Base-by-base conservation (phyloP, 2,888 invertebrate species). In the Empis livida region DNA sequence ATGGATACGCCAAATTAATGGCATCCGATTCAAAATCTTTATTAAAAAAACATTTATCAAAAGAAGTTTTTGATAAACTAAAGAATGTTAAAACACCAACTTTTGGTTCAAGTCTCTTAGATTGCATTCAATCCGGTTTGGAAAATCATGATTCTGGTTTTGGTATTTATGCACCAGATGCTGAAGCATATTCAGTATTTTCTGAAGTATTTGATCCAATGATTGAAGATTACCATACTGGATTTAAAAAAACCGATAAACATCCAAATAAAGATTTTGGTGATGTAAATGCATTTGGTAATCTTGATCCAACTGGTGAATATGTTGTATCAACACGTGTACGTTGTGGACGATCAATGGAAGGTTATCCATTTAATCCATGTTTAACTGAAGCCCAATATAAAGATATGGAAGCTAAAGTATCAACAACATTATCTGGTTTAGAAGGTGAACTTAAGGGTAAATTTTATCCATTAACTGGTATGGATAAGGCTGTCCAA, bases 331-430 rank as follows among this genome's bases (percentile, higher is more conserved):
- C 94, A 46, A 96, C 95, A 63, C 88, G 96, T 64, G 92, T 96
- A 51, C 85, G 95, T 63, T 94, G 95, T 72, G 95, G 95, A 53
- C 91, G 96, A 67, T 92, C 91, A 63, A 69, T 90, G 78, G 83
- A 88, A 63, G 95, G 95, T 51, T 95, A 93, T 71, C 93, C 94
- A 58, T 95, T 96, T 85, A 96, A 95, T 78, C 95, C 95, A 57
- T 94, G 94, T 76, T 73, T 96, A 55, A 92, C 90, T 51, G 94
- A 95, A 75, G 88, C 84, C 62, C 93, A 95, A 75, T 95, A 95
- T 82, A 89, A 90, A 72, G 94, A 94, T 72, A 94, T 96, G 93
- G 93, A 95, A 70, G 78, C 81, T 48, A 93, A 93, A 69, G 88
- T 91, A 11, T 82, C 88, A 57, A 64, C 74, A 63, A 89, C 89